phyloP scores from a whole-genome alignment of 2,113 vertebrate species.

The Chaetorhynchus papuensis region DNA sequence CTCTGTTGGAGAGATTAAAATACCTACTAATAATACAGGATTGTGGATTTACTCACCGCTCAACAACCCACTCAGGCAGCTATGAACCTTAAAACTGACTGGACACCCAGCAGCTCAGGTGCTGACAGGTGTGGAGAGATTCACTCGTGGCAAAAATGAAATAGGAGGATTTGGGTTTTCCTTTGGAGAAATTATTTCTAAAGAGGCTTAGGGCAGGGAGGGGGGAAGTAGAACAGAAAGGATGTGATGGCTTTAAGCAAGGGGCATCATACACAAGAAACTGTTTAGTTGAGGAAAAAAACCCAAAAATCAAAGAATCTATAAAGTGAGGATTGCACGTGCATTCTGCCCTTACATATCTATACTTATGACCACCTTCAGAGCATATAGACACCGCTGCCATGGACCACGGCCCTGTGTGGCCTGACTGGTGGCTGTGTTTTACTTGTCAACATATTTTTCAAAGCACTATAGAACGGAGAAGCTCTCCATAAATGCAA shows the following conservation, averaged over 20 bases:
- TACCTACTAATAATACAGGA: not conserved
- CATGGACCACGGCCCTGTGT: not conserved
- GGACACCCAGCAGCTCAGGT: not conserved
- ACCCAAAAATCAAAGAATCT: not conserved
- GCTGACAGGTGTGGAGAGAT: not conserved
- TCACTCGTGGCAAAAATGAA: not conserved
- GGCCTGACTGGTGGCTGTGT: not conserved
- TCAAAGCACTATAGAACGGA: not conserved
- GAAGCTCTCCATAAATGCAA: not conserved
- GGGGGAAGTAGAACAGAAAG: not conserved
- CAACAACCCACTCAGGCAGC: not conserved
- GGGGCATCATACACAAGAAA: not conserved
- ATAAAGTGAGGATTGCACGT: not conserved
- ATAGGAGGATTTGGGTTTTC: not conserved
- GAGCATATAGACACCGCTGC: not conserved
- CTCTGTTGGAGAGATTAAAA: not conserved
- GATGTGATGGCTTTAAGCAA: not conserved
- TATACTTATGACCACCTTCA: not conserved
- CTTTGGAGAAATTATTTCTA: not conserved
- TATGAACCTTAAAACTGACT: not conserved
- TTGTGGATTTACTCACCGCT: not conserved
- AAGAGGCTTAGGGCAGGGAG: not conserved
- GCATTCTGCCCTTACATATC: not conserved
- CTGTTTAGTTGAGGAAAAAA: rapidly evolving
- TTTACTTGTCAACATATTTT: not conserved